phyloP scores from a whole-genome alignment of 2,113 vertebrate species.

The Athene noctua region DNA sequence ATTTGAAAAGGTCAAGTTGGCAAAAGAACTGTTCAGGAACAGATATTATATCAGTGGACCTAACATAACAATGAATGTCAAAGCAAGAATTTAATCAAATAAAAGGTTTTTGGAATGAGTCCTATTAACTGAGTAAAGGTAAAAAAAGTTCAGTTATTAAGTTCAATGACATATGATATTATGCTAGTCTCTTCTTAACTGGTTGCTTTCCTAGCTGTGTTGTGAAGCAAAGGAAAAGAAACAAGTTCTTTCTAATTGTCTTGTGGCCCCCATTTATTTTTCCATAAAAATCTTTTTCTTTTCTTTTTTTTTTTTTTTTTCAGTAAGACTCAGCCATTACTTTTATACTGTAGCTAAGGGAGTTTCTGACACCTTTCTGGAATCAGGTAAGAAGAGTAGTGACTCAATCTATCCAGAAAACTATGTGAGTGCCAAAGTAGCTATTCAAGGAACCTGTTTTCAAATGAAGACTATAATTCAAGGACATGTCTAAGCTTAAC shows the following conservation, averaged over 20 bases:
- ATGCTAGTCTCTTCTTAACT: not conserved
- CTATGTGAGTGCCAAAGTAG: not conserved
- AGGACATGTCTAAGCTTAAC: not conserved
- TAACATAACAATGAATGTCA: not conserved
- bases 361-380: not conserved
- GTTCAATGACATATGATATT: not conserved
- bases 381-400: not conserved
- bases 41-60: not conserved
- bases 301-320: not conserved
- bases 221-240: not conserved
- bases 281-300: too few species aligned
- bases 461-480: not conserved
- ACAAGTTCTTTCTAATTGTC: not conserved
- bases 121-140: not conserved
- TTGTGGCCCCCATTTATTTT: not conserved
- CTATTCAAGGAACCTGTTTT: not conserved
- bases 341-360: not conserved
- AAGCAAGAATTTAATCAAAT: not conserved
- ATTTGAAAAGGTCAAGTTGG: constrained; percentile 38
- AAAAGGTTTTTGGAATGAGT: not conserved
- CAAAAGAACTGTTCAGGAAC: not conserved
- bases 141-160: not conserved
- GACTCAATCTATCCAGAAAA: not conserved
- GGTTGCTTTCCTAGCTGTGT: not conserved
- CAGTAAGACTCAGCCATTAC: not conserved